A percentile compares a stretch with the other conserved stretches of the same genome.
These are phyloP conservation scores for Lindbergichthys nudifrons DNA, from an alignment of 2,797 vertebrate species.

Conservation along the genomic window DNA sequence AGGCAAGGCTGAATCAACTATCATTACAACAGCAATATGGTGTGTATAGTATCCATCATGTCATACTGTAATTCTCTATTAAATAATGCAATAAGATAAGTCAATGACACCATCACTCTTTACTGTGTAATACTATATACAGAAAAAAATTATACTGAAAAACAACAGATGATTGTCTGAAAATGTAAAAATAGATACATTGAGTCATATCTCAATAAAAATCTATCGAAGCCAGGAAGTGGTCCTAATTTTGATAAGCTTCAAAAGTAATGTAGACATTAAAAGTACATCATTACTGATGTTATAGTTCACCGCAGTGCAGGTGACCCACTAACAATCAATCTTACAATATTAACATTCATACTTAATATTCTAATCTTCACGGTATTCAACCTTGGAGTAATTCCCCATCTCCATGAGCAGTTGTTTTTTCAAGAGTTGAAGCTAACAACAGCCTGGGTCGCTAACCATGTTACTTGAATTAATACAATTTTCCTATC, in stretches of 20 bases:
- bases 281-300: neutral
- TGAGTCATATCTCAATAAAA: neutral
- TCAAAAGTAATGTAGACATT: neutral
- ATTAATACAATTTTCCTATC: slow-evolving; percentile 5
- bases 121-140: neutral
- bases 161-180: neutral
- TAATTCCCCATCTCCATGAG: neutral
- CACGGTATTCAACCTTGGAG: neutral
- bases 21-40: neutral
- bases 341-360: neutral
- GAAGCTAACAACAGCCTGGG: neutral
- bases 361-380: slow-evolving; percentile 12
- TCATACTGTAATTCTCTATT: slow-evolving; percentile 1
- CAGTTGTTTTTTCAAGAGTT: slow-evolving; percentile 5
- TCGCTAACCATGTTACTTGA: neutral
- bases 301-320: neutral
- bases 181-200: neutral
- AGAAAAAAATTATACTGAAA: neutral
- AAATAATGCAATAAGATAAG: neutral
- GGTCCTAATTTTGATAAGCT: neutral
- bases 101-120: neutral
- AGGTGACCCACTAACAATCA: neutral
- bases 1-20: neutral
- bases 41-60: neutral
- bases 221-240: neutral